A percentile compares a stretch with the other conserved stretches of the same genome.
phyloP scores from a whole-genome alignment of 2,113 vertebrate species.

The Pycnonotus jocosus region DNA sequence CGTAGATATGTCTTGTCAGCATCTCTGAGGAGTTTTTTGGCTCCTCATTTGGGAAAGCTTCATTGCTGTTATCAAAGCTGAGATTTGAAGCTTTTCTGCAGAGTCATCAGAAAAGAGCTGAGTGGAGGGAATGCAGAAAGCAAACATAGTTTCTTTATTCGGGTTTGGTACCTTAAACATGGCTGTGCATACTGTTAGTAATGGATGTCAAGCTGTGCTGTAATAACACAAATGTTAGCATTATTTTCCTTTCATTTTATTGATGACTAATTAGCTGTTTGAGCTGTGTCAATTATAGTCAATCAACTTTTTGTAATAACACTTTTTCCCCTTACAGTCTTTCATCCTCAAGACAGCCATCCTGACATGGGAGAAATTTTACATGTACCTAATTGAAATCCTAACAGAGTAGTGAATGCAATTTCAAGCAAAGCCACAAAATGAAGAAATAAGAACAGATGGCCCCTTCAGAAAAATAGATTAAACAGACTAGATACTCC shows the following conservation, averaged over 20 bases:
- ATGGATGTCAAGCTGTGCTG: not conserved
- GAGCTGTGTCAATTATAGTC: not conserved
- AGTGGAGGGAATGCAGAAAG: not conserved
- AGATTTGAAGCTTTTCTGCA: not conserved
- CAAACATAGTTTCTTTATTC: not conserved
- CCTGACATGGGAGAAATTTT: not conserved
- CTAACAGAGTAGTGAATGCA: not conserved
- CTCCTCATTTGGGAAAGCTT: not conserved
- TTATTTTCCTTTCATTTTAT: not conserved
- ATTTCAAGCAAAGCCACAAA: not conserved
- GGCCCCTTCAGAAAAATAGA: conserved; percentile 37
- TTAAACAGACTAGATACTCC: conserved; percentile 22
- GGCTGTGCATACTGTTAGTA: not conserved
- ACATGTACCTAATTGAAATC: not conserved
- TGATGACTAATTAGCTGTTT: conserved; percentile 4
- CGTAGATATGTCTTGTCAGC: not conserved
- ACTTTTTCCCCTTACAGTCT: not conserved
- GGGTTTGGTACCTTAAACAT: not conserved
- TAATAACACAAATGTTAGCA: not conserved
- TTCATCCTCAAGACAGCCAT: not conserved
- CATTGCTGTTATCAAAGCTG: not conserved
- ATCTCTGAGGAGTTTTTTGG: not conserved
- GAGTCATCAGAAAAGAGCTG: not conserved
- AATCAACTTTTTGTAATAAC: not conserved
- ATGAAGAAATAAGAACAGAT: conserved; percentile 49